A percentile compares a stretch with the other conserved stretches of the same genome.
phyloP scores from a whole-genome alignment of 2,888 invertebrate genomes.

The Epirrita christyi region DNA sequence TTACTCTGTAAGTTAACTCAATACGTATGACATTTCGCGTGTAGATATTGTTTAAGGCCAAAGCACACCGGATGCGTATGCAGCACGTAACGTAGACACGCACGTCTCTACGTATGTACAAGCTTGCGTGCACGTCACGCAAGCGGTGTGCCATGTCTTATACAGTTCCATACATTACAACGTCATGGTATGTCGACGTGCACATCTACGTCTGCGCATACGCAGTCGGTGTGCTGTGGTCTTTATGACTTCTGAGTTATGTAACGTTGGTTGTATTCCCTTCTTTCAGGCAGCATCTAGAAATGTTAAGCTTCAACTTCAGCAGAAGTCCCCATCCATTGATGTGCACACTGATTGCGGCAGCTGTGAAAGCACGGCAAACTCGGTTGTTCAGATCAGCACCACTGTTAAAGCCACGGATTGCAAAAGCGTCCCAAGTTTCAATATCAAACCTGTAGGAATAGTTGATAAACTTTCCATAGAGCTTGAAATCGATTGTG shows the following conservation, averaged over 20 bases:
- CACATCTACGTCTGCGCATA: too few relatives aligned
- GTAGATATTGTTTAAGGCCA: too few relatives aligned
- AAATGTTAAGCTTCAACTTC: slow-evolving; percentile 5
- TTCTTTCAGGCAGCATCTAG: slow-evolving; percentile 18
- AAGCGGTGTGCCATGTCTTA: too few relatives aligned
- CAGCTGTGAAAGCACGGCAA: slow-evolving; percentile 12
- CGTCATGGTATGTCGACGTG: too few relatives aligned
- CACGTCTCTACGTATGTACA: too few relatives aligned
- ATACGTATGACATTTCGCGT: not conserved
- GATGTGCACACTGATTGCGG: slow-evolving; percentile 15
- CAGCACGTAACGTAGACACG: too few relatives aligned
- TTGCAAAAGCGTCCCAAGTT: slow-evolving; percentile 45
- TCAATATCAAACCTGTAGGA: slow-evolving; percentile 80
- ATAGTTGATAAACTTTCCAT: slow-evolving; percentile 88
- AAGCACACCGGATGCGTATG: too few relatives aligned
- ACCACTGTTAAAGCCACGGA: slow-evolving; percentile 49
- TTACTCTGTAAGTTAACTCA: slow-evolving; percentile 83
- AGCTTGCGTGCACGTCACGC: too few relatives aligned
- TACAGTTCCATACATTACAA: too few relatives aligned
- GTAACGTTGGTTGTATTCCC: too few relatives aligned
- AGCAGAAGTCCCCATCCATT: slow-evolving; percentile 6
- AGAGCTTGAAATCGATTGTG: slow-evolving; percentile 88
- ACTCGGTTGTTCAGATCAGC: slow-evolving; percentile 43
- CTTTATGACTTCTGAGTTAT: too few relatives aligned
- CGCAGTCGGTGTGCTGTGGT: too few relatives aligned